Base-by-base conservation (phyloP, 2,888 invertebrate species). In the Caradrina clavipalpis region DNA sequence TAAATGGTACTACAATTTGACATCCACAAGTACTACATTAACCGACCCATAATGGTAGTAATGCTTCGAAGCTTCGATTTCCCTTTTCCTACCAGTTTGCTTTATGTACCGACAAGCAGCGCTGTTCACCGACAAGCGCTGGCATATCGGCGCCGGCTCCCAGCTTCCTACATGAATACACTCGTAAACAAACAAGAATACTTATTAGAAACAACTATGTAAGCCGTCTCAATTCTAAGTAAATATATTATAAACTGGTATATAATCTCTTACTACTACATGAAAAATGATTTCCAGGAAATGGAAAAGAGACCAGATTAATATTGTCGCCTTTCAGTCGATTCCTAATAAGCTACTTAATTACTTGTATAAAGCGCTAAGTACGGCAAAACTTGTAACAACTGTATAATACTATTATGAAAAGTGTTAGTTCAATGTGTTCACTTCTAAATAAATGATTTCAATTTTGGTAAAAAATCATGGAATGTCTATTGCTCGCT, bases 241-340 rank as follows among this genome's bases (percentile, higher is more conserved):
- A 76, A 80, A 80, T 78, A 78, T 82, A 73, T 67, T 82, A 86
- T 86, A 88, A 84, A 86, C 82, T 78, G 81, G 56, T 68, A 83
- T 80, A 80, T 85, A 87, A 75, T 87, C 81, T 82, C 84, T 87
- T 88, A 89, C 69, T 58, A 73, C 78, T 86, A 88, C 64, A 51
- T 86, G 85, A 86, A 89, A 89, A 80, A 87, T 86, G 73, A 82
- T 85, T 87, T 86, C 87, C 88, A 90, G 89, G 87, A 85, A 85
- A 88, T 89, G 86, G 89, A 91, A 92, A 91, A 90, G 90, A 93
- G 92, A 93, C 92, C 94, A 89, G 90, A 89, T 87, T 87, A 88
- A 91, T 95, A 95, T 95, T 95, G 95, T 95, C 95, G 84, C 88
- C 86, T 86, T 88, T 95, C 95, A 95, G 95, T 95, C 95, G 88